Conservation (phyloP, 2,888 invertebrate genomes). For the Cryptocephalus moraei region DNA sequence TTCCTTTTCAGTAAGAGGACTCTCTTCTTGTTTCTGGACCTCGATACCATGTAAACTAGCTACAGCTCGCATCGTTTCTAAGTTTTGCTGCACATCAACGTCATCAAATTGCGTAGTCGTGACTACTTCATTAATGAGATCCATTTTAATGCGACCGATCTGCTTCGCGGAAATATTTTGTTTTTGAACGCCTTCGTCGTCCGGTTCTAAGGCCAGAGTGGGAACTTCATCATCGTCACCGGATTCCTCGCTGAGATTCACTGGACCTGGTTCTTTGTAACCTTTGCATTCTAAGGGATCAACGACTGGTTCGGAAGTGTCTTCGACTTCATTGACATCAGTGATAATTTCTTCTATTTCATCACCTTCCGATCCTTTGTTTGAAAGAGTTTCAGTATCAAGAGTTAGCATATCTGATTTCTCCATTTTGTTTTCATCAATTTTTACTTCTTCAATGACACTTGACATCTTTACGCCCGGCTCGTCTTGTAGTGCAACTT, state of each 20-base stretch:
- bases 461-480: background rate
- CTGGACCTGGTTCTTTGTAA: too few relatives aligned
- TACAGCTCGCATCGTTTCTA: slow-evolving; percentile 19
- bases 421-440: background rate
- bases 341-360: background rate
- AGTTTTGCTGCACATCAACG: slow-evolving; percentile 11
- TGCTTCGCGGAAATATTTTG: too few relatives aligned
- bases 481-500: background rate
- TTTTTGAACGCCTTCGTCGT: slow-evolving; percentile 1
- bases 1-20: slow-evolving; percentile 17
- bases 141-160: too few relatives aligned
- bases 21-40: slow-evolving; percentile 7
- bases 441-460: background rate
- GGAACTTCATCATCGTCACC: slow-evolving; percentile 13
- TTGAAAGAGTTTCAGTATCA: background rate
- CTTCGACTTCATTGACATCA: background rate
- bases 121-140: background rate
- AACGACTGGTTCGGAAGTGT: slow-evolving; percentile 1
- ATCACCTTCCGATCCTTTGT: background rate
- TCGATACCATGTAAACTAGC: slow-evolving; percentile 18
- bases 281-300: background rate
- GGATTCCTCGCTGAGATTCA: background rate
- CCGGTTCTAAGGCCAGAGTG: slow-evolving; percentile 9
- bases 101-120: too few relatives aligned
- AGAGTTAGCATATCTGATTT: background rate